Evolutionary conservation across 2,113 vertebrate genomes (phyloP).

Genomic region (Meriones unguiculatus): DNA sequence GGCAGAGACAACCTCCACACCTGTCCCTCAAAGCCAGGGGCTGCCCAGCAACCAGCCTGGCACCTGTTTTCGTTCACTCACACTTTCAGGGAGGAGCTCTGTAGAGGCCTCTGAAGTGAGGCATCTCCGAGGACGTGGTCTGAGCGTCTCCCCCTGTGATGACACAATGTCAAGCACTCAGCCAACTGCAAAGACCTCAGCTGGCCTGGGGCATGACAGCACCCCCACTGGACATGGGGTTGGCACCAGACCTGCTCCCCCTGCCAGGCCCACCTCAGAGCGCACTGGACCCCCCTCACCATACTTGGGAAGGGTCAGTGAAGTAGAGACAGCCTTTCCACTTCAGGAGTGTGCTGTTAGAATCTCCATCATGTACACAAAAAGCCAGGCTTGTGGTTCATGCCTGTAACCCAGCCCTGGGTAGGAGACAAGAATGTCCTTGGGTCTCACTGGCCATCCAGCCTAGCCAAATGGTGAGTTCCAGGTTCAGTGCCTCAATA

Average conservation of each 20-base stretch:
- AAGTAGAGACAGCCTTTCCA: neutral
- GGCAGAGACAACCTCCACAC: neutral
- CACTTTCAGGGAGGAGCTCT: neutral
- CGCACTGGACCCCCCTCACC: fast-evolving
- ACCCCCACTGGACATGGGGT: neutral
- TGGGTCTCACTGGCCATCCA: neutral
- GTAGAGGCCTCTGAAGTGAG: too few relatives aligned
- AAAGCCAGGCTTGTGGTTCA: too few relatives aligned
- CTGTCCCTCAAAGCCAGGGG: neutral
- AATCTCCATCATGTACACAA: neutral
- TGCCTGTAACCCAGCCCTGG: neutral
- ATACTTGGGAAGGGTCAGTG: neutral
- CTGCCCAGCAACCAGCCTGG: neutral
- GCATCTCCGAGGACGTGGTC: neutral
- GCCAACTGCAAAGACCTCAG: neutral
- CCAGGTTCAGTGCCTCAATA: neutral
- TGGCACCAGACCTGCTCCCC: neutral
- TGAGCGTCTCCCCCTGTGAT: neutral
- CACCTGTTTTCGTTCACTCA: neutral
- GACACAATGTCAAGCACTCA: neutral
- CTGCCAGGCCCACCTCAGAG: neutral
- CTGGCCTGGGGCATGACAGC: too few relatives aligned
- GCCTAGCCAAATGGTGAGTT: neutral
- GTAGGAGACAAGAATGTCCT: too few relatives aligned
- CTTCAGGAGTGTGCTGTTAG: neutral